Evolutionary conservation across 2,797 vertebrate genomes (phyloP).

Genomic region (Acanthis flammea): DNA sequence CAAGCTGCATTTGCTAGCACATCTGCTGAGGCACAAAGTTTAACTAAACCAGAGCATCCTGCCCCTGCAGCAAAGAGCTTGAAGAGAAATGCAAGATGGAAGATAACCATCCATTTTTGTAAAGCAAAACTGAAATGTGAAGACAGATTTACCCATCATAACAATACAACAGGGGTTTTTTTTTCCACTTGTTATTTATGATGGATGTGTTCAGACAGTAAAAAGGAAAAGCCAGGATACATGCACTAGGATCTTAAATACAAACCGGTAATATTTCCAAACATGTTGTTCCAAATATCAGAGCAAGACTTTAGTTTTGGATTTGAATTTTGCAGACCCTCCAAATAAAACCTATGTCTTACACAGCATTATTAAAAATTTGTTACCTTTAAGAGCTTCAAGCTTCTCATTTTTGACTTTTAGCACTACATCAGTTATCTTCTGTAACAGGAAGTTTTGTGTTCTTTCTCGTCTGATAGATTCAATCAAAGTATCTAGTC

Average conservation of each 20-base stretch:
- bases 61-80: neutral
- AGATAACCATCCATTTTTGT: neutral
- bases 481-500: slow-evolving; percentile 88
- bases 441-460: slow-evolving; percentile 91
- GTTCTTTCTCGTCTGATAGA: slow-evolving; percentile 88
- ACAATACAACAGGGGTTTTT: fast-evolving
- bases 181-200: neutral
- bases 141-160: neutral
- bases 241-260: neutral
- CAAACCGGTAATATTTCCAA: neutral
- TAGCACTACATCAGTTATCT: slow-evolving; percentile 93
- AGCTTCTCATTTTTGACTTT: slow-evolving; percentile 90
- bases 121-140: slow-evolving; percentile 1
- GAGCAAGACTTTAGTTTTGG: neutral
- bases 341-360: neutral
- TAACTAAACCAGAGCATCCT: neutral
- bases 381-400: slow-evolving; percentile 86
- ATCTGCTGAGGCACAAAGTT: neutral
- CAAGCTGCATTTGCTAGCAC: neutral
- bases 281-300: neutral
- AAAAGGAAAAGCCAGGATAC: neutral
- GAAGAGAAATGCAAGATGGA: neutral
- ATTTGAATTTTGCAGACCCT: neutral
- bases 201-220: neutral
- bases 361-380: neutral